Evolutionary conservation across 2,797 vertebrate genomes (phyloP).

Genomic region (Mastacembelus armatus): DNA sequence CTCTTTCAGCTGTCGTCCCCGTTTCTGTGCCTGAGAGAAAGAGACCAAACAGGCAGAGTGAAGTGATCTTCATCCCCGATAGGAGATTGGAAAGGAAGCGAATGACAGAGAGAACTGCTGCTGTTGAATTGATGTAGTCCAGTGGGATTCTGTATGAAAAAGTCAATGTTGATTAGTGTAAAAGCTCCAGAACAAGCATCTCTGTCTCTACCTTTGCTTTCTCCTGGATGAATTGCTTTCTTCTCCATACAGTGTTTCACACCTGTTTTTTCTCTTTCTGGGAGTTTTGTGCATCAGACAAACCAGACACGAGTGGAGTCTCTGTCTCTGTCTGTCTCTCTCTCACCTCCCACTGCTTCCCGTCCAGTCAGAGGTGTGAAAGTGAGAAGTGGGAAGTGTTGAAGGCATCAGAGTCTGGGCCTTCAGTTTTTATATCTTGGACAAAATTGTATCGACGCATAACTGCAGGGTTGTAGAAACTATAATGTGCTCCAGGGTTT

Average conservation of each 20-base stretch:
- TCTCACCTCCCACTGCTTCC: constrained; percentile 25
- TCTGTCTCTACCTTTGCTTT: neutral
- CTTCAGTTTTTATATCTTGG: neutral
- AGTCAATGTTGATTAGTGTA: constrained; percentile 48
- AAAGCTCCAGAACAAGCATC: constrained; percentile 24
- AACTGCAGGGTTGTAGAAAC: neutral
- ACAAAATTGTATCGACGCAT: neutral
- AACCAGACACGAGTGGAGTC: no score
- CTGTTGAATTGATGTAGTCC: constrained; percentile 30
- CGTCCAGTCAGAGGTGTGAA: constrained; percentile 49
- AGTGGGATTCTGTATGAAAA: constrained; percentile 24
- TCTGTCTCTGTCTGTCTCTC: no score
- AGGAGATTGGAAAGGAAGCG: neutral
- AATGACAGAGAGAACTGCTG: constrained; percentile 1
- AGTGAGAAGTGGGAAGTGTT: constrained; percentile 42
- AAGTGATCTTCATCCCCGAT: constrained; percentile 30
- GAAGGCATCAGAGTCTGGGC: neutral
- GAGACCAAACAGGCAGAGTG: neutral
- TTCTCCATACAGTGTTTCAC: neutral
- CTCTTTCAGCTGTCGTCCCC: neutral
- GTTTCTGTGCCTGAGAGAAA: neutral
- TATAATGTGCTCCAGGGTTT: neutral
- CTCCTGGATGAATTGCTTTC: constrained; percentile 5
- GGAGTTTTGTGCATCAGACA: neutral
- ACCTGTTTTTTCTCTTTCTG: neutral